A percentile compares a stretch with the other conserved stretches of the same genome.
phyloP scores from a whole-genome alignment of 2,888 invertebrate genomes.

The Tribolium freemani region DNA sequence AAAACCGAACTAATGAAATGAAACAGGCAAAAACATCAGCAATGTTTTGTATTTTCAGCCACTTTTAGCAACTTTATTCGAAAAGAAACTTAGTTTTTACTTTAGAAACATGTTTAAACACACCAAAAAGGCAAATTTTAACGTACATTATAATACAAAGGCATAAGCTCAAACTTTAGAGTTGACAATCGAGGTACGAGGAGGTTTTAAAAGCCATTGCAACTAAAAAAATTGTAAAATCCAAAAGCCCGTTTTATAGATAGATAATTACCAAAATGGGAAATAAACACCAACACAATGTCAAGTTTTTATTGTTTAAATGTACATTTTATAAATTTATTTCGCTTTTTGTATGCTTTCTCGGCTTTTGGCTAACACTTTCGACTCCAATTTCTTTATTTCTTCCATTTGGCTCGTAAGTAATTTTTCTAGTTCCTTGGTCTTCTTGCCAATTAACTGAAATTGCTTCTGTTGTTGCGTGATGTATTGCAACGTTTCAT shows the following conservation, averaged over 20 bases:
- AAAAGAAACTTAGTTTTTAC: too few species aligned
- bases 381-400: constrained; percentile 60
- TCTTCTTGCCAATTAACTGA: constrained; percentile 45
- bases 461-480: constrained; percentile 28
- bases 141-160: too few species aligned
- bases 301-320: background rate
- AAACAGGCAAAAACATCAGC: too few species aligned
- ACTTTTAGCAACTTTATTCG: too few species aligned
- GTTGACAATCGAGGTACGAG: too few species aligned
- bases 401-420: constrained; percentile 57
- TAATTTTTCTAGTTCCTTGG: constrained; percentile 57
- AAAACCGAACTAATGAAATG: too few species aligned
- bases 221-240: background rate
- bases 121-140: too few species aligned
- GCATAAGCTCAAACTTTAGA: too few species aligned
- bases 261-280: background rate
- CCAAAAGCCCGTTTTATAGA: too few species aligned
- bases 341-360: constrained; percentile 46
- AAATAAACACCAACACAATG: background rate
- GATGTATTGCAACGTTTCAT: constrained; percentile 48
- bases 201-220: background rate
- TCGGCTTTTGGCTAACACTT: constrained; percentile 59
- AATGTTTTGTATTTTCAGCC: too few species aligned
- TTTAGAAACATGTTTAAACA: too few species aligned
- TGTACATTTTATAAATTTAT: background rate